These are phyloP conservation scores for Neodiprion virginianus DNA, from an alignment of 1,140 invertebrate genomes.

Conservation along the genomic window DNA sequence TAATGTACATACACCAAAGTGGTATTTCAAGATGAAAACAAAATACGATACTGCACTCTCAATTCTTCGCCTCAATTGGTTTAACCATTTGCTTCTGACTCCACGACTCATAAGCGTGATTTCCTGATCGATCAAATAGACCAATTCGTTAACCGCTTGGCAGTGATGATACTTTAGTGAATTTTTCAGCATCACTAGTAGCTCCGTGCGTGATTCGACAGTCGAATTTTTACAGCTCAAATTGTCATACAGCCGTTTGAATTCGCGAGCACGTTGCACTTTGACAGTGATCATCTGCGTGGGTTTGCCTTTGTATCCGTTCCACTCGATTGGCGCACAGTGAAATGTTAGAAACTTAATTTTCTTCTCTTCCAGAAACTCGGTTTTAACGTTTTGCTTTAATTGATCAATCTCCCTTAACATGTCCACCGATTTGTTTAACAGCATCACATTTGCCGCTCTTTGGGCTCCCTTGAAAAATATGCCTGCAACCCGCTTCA, in stretches of 20 bases:
- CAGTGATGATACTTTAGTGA: conserved; percentile 64
- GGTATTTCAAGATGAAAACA: no score
- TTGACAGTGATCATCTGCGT: conserved; percentile 72
- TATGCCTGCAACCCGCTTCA: conserved; percentile 63
- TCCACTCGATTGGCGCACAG: conserved; percentile 69
- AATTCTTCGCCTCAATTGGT: conserved; percentile 66
- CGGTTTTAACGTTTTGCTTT: conserved; percentile 63
- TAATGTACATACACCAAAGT: no score
- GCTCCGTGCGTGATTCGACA: conserved; percentile 64
- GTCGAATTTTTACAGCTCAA: conserved; percentile 60
- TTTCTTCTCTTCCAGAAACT: conserved; percentile 62
- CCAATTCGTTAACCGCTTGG: conserved; percentile 63
- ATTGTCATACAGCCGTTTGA: conserved; percentile 65
- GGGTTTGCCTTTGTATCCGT: conserved; percentile 63
- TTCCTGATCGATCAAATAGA: conserved; percentile 68
- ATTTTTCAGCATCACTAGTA: conserved; percentile 65
- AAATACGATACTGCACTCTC: conserved; percentile 34
- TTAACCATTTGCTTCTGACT: conserved; percentile 58
- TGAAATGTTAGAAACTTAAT: conserved; percentile 67
- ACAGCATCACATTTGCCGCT: conserved; percentile 66
- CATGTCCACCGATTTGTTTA: conserved; percentile 71
- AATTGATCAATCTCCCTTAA: conserved; percentile 68
- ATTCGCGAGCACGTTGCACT: conserved; percentile 69
- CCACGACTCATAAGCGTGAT: conserved; percentile 64
- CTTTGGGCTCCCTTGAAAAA: conserved; percentile 66